Evolutionary conservation across 2,888 invertebrate genomes (phyloP), one percentile per base, ranked within the genome.

Genomic region (Ochropacha duplaris): DNA sequence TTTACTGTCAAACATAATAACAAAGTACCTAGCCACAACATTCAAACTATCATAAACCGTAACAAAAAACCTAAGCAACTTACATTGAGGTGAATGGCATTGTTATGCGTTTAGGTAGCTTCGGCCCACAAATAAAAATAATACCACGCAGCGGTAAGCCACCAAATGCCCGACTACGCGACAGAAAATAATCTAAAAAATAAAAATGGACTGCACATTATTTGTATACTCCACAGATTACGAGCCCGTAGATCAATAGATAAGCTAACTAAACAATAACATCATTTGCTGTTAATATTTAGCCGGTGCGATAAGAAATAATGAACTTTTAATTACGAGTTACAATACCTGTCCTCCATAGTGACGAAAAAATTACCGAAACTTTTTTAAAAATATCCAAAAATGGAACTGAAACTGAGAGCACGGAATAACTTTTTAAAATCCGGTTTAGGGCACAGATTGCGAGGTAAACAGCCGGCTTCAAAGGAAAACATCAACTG

Each of bases 61-160:
- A 49, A 60, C 55, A 61, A 54, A 54, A 58, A 52, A 55, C 59
- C 71, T 68, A 81, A 82, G 82, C 83, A 66, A 92, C 90, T 92
- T 92, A 92, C 91, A 91, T 86, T 44, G 91, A 72, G 85, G 86
- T 90, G 86, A 92, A 92, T 73, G 92, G 86, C 91, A 91, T 92
- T 78, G 66, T 80, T 78, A 78, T 71, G 63, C 60, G 61, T 58
- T 65, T 68, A 66, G 72, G 65, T 65, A 62, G 64, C 64, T 50
- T 70, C 75, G 56, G 72, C 67, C 74, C 69, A 80, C 75, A 64
- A 71, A 79, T 74, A 66, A 69, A 62, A 66, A 71, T 74, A 71
- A 78, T 72, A 77, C 82, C 84, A 72, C 70, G 68, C 72, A 52
- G 31, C 14, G 22, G 31, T 52, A 52, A 31, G 19, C 52, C 31